Evolutionary conservation across 2,888 invertebrate genomes (phyloP).

Genomic region (Drosophila tripunctata): DNA sequence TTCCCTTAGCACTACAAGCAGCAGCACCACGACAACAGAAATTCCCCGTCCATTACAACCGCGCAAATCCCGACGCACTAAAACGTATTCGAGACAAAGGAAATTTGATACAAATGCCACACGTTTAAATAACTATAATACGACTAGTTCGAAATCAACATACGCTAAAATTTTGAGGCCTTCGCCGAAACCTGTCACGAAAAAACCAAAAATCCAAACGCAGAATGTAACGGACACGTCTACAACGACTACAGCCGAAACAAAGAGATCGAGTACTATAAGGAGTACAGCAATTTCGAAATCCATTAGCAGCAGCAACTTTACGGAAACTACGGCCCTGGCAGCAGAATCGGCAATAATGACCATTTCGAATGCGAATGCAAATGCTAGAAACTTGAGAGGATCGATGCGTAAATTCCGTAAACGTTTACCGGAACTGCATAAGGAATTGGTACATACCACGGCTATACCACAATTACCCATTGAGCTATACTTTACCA

Average conservation of each 20-base stretch:
- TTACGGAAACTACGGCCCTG: conserved; percentile 32
- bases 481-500: conserved; percentile 28
- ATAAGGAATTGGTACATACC: neutral
- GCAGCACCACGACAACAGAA: neutral
- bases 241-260: neutral
- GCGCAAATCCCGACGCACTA: neutral
- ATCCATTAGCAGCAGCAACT: neutral
- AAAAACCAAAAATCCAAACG: neutral
- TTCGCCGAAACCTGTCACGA: conserved; percentile 1
- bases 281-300: conserved; percentile 3
- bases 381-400: conserved; percentile 32
- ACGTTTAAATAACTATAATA: conserved; percentile 15
- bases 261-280: neutral
- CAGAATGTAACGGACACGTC: conserved; percentile 6
- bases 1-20: neutral
- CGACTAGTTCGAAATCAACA: conserved; percentile 4
- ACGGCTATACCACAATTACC: conserved; percentile 22
- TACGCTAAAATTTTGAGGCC: conserved; percentile 16
- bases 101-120: neutral
- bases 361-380: conserved; percentile 60
- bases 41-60: neutral
- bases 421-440: conserved; percentile 14
- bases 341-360: conserved; percentile 60
- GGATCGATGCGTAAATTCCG: conserved; percentile 30
- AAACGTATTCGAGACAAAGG: conserved; percentile 5